These are phyloP conservation scores for Pogonus chalceus DNA, from an alignment of 1,140 invertebrate genomes.

Conservation along the genomic window DNA sequence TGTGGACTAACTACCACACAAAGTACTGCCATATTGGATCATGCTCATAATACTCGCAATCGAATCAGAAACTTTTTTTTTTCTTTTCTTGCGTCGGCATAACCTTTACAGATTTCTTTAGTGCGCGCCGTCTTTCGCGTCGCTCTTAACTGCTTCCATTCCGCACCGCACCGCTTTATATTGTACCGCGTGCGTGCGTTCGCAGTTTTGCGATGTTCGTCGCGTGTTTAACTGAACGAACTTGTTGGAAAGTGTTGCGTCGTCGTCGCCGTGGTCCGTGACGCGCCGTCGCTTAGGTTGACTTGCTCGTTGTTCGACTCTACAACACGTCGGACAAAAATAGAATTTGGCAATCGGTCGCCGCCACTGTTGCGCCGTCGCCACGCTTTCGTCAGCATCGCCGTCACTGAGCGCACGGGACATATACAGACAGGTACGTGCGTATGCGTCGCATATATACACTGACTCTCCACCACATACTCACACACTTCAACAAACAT, in stretches of 20 bases:
- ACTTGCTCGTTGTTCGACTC: not conserved
- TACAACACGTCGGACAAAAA: not conserved
- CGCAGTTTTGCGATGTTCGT: not conserved
- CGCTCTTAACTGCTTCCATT: too few relatives aligned
- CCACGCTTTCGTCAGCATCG: not conserved
- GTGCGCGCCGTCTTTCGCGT: too few relatives aligned
- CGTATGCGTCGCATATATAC: not conserved
- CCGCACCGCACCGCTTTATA: too few relatives aligned
- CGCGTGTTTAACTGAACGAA: not conserved
- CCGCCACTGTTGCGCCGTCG: too few relatives aligned
- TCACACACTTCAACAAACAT: not conserved
- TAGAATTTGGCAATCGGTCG: not conserved
- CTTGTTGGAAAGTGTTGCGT: not conserved
- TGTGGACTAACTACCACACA: not conserved
- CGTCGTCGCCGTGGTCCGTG: too few relatives aligned
- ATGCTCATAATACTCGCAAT: not conserved
- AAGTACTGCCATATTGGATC: slow-evolving; percentile 9
- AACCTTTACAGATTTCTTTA: too few relatives aligned
- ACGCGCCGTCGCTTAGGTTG: not conserved
- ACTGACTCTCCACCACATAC: not conserved
- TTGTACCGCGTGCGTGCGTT: not conserved
- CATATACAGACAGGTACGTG: not conserved
- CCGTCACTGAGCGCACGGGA: not conserved
- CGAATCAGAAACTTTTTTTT: not conserved
- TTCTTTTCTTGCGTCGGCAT: too few relatives aligned